Evolutionary conservation across 2,888 invertebrate genomes (phyloP).

Genomic region (Drosophila mimica): DNA sequence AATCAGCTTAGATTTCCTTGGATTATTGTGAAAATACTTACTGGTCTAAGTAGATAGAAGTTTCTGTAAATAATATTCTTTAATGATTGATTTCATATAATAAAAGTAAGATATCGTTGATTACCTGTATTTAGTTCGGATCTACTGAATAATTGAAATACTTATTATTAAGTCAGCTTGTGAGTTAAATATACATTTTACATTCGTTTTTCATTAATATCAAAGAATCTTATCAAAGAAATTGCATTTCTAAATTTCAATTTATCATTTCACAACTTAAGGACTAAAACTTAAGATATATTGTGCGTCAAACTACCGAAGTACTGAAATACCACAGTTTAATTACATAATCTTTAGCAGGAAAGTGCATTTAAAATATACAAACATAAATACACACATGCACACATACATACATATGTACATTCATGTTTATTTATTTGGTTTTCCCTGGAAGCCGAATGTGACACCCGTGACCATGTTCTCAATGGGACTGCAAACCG

Average conservation of each 20-base stretch:
- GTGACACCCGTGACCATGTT: slow-evolving; percentile 97
- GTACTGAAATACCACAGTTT: slow-evolving; percentile 8
- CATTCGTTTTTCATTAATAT: not conserved
- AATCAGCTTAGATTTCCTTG: not conserved
- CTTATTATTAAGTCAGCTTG: not conserved
- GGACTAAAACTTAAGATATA: not conserved
- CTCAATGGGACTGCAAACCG: slow-evolving; percentile 99
- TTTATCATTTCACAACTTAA: too few relatives aligned
- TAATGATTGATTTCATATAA: not conserved
- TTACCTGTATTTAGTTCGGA: not conserved
- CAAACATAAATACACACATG: not conserved
- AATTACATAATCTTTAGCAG: slow-evolving; percentile 19
- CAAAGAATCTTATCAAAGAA: not conserved
- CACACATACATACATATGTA: not conserved
- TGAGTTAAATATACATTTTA: not conserved
- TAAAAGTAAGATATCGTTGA: not conserved
- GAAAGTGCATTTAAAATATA: slow-evolving; percentile 4
- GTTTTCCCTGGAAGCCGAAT: too few relatives aligned
- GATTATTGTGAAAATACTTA: not conserved
- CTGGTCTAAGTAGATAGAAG: not conserved
- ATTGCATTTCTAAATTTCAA: not conserved
- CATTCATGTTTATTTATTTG: too few relatives aligned
- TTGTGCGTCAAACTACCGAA: slow-evolving; percentile 3
- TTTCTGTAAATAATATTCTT: not conserved
- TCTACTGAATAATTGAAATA: not conserved